These are phyloP conservation scores for Eciton burchellii DNA, from an alignment of 1,140 invertebrate species.

Conservation along the genomic window DNA sequence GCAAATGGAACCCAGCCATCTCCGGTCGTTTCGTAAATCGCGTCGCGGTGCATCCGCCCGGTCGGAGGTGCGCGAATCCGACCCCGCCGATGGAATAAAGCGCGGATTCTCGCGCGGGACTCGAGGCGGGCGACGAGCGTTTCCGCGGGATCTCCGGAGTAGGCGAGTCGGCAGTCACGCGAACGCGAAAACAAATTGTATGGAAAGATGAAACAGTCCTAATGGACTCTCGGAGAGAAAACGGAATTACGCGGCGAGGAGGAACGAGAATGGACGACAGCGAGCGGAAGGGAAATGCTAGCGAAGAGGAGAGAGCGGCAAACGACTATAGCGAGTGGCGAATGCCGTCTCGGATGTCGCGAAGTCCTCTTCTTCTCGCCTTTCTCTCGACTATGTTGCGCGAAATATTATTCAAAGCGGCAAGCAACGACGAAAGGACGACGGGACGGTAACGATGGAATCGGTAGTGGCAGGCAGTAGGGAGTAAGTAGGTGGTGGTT, in stretches of 20 bases:
- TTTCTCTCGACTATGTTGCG: constrained; percentile 59
- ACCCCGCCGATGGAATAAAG: background rate
- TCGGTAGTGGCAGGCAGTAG: constrained; percentile 9
- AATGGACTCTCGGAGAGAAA: constrained; percentile 64
- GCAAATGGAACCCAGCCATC: constrained; percentile 7
- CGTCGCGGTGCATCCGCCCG: background rate
- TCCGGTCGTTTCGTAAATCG: constrained; percentile 2
- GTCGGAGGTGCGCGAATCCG: background rate
- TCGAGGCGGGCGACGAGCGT: constrained; percentile 48
- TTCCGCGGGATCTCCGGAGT: constrained; percentile 54
- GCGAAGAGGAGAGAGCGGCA: background rate
- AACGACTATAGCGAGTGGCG: background rate
- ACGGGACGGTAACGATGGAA: constrained; percentile 43
- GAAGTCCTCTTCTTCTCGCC: background rate
- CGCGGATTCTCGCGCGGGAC: background rate
- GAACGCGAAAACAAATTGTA: constrained; percentile 73
- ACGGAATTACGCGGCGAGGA: constrained; percentile 54
- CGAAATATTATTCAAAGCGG: constrained; percentile 73
- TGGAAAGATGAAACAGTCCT: constrained; percentile 72
- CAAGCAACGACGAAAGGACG: constrained; percentile 18
- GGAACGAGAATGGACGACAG: constrained; percentile 31
- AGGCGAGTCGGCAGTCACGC: constrained; percentile 15
- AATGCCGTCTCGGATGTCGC: background rate
- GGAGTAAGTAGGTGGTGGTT: constrained; percentile 48
- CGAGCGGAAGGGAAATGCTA: constrained; percentile 49